Base-by-base conservation (phyloP, 2,888 invertebrate genomes). In the Piscicola geometra region DNA sequence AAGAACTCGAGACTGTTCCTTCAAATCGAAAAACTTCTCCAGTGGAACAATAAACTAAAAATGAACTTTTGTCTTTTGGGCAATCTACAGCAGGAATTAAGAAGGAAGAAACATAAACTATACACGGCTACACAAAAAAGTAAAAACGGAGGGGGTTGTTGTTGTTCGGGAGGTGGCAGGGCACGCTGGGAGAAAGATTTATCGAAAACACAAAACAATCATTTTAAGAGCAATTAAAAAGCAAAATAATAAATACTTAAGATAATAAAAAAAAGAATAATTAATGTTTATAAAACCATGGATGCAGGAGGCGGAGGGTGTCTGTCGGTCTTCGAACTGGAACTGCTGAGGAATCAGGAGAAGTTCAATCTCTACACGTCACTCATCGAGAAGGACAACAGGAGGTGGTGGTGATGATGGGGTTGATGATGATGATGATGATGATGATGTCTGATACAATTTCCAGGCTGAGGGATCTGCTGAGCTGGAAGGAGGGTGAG, bases 31-130 rank as follows among this genome's bases (percentile, higher is more conserved):
- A 81, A 82, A 52, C 79, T 84, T 41, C 79, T 84, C 56, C 80
- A 82, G 77, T 75, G 84, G 28, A 84, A 84, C 81, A 82, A 83
- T 71, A 84, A 83, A 80, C 80, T 85, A 30, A 78, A 80, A 50
- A 71, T 82, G 60, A 82, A 80, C 77, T 80, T 84, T 18, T 80
- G 82, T 28, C 80, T 80, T 35, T 77, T 85, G 33, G 80, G 82
- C 76, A 79, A 81, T 67, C 75, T 81, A 28, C 82, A 83, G 71
- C 80, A 81, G 30, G 81, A 84, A 75, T 80, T 80, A 33, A 76
- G 78, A 32, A 79, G 77, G 41, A 80, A 83, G 33, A 80, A 80
- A 32, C 81, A 82, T 74, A 81, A 80, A 79, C 76, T 81, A n/a
- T 78, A 80, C 67, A 77, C 78, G 56, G 78, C 79, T 21, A 84